Percentiles rank a stretch among this genome's conserved stretches.
These are phyloP conservation scores for Phataginus tetradactyla DNA, from an alignment of 2,797 vertebrate species.

Conservation along the genomic window DNA sequence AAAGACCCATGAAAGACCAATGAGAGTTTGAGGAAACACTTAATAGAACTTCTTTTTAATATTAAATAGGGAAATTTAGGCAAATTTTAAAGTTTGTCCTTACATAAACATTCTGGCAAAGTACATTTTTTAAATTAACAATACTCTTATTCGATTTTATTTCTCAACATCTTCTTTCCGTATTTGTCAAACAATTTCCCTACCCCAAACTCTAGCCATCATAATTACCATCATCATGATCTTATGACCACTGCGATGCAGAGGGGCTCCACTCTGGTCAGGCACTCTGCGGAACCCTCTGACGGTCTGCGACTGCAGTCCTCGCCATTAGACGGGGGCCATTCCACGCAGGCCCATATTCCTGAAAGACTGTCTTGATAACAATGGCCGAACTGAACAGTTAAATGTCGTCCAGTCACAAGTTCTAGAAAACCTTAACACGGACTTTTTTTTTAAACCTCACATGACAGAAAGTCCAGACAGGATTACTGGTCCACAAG, in stretches of 20 bases:
- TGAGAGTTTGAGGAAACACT: not conserved
- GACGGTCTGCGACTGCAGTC: not conserved
- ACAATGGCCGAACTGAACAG: not conserved
- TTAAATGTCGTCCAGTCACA: not conserved
- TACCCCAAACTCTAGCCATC: not conserved
- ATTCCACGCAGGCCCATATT: not conserved
- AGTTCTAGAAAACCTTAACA: not conserved
- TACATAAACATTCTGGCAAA: not conserved
- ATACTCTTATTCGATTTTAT: not conserved
- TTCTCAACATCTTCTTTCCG: not conserved
- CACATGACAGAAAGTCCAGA: not conserved
- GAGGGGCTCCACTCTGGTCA: too few relatives aligned
- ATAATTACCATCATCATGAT: not conserved
- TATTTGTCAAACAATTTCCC: not conserved
- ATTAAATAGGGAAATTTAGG: not conserved
- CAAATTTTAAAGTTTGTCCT: constrained; percentile 12
- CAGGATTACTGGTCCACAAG: not conserved
- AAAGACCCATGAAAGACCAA: not conserved
- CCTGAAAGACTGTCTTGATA: not conserved
- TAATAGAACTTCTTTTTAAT: constrained; percentile 24
- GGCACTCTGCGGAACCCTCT: not conserved
- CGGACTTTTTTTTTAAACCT: not conserved
- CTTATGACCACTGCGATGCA: not conserved
- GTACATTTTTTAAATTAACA: not conserved
- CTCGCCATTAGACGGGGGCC: not conserved